Evolutionary conservation across 1,140 invertebrate species (phyloP).

Genomic region (Limonius californicus): DNA sequence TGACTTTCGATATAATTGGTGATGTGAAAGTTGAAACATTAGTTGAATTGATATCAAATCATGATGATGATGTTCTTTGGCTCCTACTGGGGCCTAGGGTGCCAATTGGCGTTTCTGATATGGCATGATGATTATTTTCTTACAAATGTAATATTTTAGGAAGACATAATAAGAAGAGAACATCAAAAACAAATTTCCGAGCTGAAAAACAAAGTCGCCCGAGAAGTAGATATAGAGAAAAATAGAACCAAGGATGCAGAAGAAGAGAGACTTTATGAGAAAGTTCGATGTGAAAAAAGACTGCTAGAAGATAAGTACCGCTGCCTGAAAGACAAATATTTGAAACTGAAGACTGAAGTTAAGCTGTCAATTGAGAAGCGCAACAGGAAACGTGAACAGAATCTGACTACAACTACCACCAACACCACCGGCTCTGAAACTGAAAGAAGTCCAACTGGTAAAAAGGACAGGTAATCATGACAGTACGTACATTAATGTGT

Average conservation of each 20-base stretch:
- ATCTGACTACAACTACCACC: constrained; percentile 48
- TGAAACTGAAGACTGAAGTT: constrained; percentile 73
- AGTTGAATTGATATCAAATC: no score
- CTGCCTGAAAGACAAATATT: constrained; percentile 77
- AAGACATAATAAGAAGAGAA: constrained; percentile 57
- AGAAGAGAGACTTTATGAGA: constrained; percentile 58
- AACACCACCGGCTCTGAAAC: constrained; percentile 69
- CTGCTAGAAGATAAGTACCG: constrained; percentile 71
- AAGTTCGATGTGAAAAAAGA: constrained; percentile 66
- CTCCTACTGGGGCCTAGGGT: no score
- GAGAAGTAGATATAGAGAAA: constrained; percentile 58
- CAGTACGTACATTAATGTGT: constrained; percentile 3
- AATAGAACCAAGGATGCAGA: constrained; percentile 47
- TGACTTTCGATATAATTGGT: no score
- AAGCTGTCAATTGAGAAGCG: constrained; percentile 61
- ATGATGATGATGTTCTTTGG: no score
- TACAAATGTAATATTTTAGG: no score
- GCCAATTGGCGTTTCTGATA: no score
- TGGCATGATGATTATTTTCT: no score
- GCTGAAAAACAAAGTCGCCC: constrained; percentile 56
- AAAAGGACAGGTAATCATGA: constrained; percentile 44
- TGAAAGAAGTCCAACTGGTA: constrained; percentile 66
- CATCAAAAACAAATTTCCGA: constrained; percentile 62
- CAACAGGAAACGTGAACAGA: constrained; percentile 57
- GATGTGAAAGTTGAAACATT: no score